Conservation (phyloP, 2,113 vertebrate genomes). For the Mobula birostris region DNA sequence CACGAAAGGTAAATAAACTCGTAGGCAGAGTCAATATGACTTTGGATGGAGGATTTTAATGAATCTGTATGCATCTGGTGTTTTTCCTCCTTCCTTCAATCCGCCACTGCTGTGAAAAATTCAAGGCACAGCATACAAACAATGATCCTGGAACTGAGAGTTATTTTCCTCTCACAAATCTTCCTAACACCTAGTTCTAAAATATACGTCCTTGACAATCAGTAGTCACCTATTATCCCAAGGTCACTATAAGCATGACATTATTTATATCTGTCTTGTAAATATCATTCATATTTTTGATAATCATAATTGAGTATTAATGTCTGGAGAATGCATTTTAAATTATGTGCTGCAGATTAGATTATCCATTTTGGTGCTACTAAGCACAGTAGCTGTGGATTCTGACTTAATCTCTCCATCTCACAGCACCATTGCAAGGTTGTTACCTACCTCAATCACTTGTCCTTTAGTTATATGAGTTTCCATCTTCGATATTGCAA, state of each 20-base stretch:
- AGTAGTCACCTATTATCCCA: background rate
- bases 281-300: background rate
- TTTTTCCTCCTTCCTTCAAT: background rate
- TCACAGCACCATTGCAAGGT: background rate
- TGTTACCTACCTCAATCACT: background rate
- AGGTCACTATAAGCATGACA: background rate
- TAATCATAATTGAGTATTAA: background rate
- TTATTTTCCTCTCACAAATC: constrained; percentile 27
- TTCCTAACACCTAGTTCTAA: background rate
- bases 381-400: background rate
- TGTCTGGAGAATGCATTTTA: background rate
- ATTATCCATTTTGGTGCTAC: background rate
- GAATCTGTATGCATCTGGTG: background rate
- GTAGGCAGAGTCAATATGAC: background rate
- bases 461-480: background rate
- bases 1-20: background rate
- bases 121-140: background rate
- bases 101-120: background rate
- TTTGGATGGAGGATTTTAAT: constrained; percentile 4
- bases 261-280: background rate
- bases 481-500: background rate
- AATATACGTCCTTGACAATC: background rate
- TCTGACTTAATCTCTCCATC: background rate
- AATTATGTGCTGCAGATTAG: background rate
- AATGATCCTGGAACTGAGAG: background rate